Conservation (phyloP, 2,113 vertebrate genomes). For the Myanophis thanlyinensis region DNA sequence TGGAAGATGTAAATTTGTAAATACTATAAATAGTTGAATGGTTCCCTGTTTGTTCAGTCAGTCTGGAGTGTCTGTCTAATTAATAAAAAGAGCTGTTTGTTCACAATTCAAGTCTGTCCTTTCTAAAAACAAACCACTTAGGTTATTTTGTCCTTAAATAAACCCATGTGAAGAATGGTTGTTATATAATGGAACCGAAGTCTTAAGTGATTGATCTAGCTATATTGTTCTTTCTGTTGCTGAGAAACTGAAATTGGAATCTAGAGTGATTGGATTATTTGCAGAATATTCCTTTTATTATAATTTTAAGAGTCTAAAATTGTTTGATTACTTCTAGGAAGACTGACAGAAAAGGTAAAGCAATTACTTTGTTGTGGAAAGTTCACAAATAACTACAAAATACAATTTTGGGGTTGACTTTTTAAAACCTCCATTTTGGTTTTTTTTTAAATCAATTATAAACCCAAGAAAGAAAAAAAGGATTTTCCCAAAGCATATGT, state of each 20-base stretch:
- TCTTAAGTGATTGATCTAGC: background rate
- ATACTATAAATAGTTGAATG: too few relatives aligned
- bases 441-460: background rate
- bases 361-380: background rate
- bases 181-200: background rate
- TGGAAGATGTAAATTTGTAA: too few relatives aligned
- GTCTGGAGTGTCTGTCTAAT: too few relatives aligned
- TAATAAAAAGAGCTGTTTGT: too few relatives aligned
- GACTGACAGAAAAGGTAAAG: background rate
- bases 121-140: too few relatives aligned
- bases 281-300: background rate
- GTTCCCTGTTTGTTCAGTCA: too few relatives aligned
- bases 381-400: background rate
- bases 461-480: background rate
- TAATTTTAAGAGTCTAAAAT: background rate
- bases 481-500: background rate
- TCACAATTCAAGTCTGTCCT: too few relatives aligned
- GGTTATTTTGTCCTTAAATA: background rate
- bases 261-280: background rate
- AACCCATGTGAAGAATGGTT: background rate
- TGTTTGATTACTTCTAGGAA: background rate
- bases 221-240: background rate
- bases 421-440: too few relatives aligned
- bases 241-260: background rate
- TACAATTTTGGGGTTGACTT: background rate